These are phyloP conservation scores for Ictalurus punctatus DNA, from an alignment of 2,113 vertebrate genomes.

Conservation along the genomic window DNA sequence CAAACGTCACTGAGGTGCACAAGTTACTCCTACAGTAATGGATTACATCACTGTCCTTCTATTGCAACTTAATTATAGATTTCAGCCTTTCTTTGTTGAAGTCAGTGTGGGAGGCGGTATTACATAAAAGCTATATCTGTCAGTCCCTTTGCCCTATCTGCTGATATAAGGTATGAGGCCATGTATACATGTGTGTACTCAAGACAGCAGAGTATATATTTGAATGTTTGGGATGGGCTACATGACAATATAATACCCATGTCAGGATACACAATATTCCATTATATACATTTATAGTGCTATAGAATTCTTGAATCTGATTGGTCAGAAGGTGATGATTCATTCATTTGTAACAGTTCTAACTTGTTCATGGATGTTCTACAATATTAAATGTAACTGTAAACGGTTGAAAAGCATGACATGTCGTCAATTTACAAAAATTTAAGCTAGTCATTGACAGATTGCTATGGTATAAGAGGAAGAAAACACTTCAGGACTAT, in stretches of 20 bases:
- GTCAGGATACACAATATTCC: background rate
- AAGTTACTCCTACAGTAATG: conserved; percentile 2
- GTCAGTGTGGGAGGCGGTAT: conserved; percentile 8
- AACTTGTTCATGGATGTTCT: background rate
- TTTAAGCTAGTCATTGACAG: background rate
- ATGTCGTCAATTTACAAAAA: background rate
- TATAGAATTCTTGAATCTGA: background rate
- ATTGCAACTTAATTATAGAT: conserved; percentile 24
- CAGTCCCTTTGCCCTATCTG: conserved; percentile 15
- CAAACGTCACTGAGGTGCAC: background rate
- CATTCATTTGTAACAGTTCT: background rate
- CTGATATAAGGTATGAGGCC: background rate
- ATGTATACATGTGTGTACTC: background rate
- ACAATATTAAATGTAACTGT: background rate
- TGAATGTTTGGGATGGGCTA: background rate
- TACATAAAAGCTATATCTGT: conserved; percentile 5
- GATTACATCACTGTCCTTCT: background rate
- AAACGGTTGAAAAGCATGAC: background rate
- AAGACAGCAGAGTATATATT: background rate
- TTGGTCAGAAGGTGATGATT: background rate
- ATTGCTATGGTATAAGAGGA: background rate
- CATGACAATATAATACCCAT: background rate
- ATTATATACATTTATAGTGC: background rate
- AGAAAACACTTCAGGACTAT: background rate
- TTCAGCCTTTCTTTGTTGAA: conserved; percentile 11